Evolutionary conservation across 2,797 vertebrate genomes (phyloP).

Genomic region (Periparus ater): DNA sequence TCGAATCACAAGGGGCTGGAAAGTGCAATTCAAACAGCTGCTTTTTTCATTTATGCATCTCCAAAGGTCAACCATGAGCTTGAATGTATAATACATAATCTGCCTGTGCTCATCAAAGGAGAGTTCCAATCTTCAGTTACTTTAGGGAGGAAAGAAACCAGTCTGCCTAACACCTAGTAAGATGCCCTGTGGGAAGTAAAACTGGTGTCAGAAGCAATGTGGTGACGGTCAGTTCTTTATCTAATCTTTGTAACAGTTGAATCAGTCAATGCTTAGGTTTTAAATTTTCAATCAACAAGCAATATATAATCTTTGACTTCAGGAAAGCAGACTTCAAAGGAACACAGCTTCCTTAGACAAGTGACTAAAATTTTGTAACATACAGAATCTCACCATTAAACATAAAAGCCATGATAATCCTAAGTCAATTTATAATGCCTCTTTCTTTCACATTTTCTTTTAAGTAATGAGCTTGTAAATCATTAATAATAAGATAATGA

Average conservation of each 20-base stretch:
- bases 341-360: not conserved
- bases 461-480: constrained; percentile 41
- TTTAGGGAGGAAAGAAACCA: not conserved
- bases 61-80: constrained; percentile 54
- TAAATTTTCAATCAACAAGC: constrained; percentile 24
- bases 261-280: not conserved
- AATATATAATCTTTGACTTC: constrained; percentile 5
- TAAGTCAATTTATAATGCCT: not conserved
- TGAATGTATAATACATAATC: constrained; percentile 59
- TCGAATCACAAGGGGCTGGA: not conserved
- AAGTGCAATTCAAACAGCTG: constrained; percentile 53
- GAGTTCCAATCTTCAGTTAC: not conserved
- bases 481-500: constrained; percentile 46
- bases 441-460: constrained; percentile 7
- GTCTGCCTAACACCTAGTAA: not conserved
- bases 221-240: not conserved
- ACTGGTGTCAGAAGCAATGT: not conserved
- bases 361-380: not conserved
- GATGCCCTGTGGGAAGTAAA: constrained; percentile 1
- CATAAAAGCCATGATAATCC: not conserved
- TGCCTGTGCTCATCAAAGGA: constrained; percentile 11
- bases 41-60: constrained; percentile 52
- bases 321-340: constrained; percentile 50
- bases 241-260: not conserved
- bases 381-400: not conserved